These are phyloP conservation scores for Pogonomyrmex californicus DNA, from an alignment of 1,140 invertebrate genomes.

Conservation along the genomic window DNA sequence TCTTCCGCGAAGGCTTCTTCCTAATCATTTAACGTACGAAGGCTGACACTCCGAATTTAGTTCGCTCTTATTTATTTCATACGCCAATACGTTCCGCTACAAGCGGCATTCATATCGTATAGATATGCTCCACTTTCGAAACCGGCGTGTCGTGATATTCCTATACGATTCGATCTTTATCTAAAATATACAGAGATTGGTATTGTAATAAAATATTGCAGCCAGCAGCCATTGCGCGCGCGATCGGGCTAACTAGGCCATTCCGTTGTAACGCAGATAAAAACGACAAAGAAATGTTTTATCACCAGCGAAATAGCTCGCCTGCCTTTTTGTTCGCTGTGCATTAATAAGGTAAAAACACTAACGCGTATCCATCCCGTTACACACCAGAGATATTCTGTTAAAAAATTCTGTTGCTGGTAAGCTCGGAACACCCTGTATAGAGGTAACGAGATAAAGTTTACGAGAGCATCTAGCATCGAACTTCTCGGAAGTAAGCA, in stretches of 20 bases:
- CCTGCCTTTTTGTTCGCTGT: background rate
- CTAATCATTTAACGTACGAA: conserved; percentile 28
- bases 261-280: conserved; percentile 43
- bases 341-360: conserved; percentile 5
- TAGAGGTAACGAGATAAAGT: conserved; percentile 46
- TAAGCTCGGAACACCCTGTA: background rate
- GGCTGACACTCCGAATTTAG: conserved; percentile 31
- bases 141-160: conserved; percentile 6
- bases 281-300: conserved; percentile 40
- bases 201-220: conserved; percentile 38
- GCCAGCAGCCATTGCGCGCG: conserved; percentile 32
- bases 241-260: conserved; percentile 71
- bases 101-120: background rate
- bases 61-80: conserved; percentile 38
- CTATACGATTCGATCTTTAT: conserved; percentile 38
- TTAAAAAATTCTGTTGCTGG: conserved; percentile 12
- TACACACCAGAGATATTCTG: background rate
- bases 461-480: conserved; percentile 45
- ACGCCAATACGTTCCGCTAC: background rate
- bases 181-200: conserved; percentile 11
- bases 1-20: conserved; percentile 7
- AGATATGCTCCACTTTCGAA: conserved; percentile 16
- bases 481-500: conserved; percentile 37
- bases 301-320: background rate
- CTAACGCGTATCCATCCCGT: background rate